phyloP scores from a whole-genome alignment of 1,140 invertebrate genomes.

The Riptortus pedestris region DNA sequence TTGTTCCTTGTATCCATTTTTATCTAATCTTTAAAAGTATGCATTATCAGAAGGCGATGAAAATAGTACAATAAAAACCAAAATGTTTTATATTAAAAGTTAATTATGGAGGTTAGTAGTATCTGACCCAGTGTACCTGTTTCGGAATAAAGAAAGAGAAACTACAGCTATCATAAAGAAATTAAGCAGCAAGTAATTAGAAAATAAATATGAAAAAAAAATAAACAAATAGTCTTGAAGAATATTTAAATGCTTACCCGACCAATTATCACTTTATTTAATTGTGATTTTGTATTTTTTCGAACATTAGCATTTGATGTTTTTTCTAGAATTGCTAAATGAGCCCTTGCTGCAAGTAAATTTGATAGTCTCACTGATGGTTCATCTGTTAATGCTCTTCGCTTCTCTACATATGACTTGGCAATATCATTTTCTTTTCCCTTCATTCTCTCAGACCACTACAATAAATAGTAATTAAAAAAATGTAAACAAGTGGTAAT shows the following conservation, averaged over 20 bases:
- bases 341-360: conserved; percentile 69
- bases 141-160: no score
- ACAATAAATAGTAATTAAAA: not conserved
- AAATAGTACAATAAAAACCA: no score
- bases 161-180: no score
- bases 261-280: conserved; percentile 83
- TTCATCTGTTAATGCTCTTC: conserved; percentile 49
- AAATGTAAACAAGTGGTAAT: not conserved
- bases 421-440: conserved; percentile 61
- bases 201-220: no score
- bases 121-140: no score
- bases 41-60: no score
- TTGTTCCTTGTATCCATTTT: no score
- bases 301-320: conserved; percentile 69
- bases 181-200: no score
- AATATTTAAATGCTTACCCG: conserved; percentile 39
- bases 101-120: no score
- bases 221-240: no score
- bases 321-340: conserved; percentile 75
- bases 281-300: conserved; percentile 63
- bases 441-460: conserved; percentile 79
- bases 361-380: conserved; percentile 56
- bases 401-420: conserved; percentile 53
- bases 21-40: no score
- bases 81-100: no score